Evolutionary conservation across 1,140 invertebrate genomes (phyloP).

Genomic region (Venturia canescens): DNA sequence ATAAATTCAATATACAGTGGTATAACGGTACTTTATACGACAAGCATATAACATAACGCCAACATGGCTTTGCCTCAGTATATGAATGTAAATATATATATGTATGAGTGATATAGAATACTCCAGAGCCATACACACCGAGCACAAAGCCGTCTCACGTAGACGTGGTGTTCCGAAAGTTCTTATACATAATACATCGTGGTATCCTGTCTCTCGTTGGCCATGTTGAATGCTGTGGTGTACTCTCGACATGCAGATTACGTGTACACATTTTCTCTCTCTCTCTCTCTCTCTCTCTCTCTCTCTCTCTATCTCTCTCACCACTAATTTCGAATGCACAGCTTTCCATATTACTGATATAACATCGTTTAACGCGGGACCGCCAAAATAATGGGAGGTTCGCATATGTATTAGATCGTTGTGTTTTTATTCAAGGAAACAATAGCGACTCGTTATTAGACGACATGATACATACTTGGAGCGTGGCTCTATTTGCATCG

Average conservation of each 20-base stretch:
- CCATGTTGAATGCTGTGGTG: slow-evolving; percentile 6
- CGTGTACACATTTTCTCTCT: slow-evolving; percentile 29
- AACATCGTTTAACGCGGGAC: too few species aligned
- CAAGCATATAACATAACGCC: slow-evolving; percentile 7
- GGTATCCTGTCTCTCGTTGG: slow-evolving; percentile 24
- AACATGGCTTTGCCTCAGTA: background rate
- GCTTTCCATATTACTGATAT: too few species aligned
- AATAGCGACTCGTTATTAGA: too few species aligned
- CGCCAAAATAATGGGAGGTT: too few species aligned
- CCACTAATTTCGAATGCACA: background rate
- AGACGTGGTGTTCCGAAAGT: slow-evolving; percentile 20
- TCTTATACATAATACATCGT: slow-evolving; percentile 42
- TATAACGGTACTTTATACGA: slow-evolving; percentile 13
- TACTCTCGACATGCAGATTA: slow-evolving; percentile 42
- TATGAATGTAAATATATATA: slow-evolving; percentile 1
- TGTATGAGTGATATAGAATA: background rate
- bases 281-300: too few species aligned
- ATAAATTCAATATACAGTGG: background rate
- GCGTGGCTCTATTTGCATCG: too few species aligned
- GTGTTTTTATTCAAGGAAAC: too few species aligned
- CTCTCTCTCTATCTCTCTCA: too few species aligned
- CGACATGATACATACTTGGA: too few species aligned
- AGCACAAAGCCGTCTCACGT: slow-evolving; percentile 20
- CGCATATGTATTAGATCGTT: too few species aligned
- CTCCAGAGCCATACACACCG: background rate